phyloP scores from a whole-genome alignment of 2,797 vertebrate species.

The Gymnopithys bicolor region DNA sequence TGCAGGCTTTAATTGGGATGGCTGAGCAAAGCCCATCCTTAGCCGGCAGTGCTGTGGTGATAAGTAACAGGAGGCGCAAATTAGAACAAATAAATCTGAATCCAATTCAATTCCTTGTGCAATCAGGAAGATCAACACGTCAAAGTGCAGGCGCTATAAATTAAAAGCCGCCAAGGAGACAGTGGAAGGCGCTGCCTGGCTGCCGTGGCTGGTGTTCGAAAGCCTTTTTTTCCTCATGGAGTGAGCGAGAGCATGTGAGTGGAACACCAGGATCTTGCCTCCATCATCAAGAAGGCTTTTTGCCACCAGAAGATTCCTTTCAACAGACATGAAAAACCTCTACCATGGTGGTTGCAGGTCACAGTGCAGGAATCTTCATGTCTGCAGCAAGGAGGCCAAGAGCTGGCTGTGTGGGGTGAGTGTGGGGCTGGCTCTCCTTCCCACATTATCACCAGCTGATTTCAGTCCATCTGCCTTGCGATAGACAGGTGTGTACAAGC shows the following conservation, averaged over 20 bases:
- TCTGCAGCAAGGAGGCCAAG: not conserved
- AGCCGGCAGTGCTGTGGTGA: not conserved
- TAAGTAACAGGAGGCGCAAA: not conserved
- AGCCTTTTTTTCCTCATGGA: not conserved
- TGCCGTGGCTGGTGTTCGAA: not conserved
- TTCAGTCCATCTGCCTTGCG: not conserved
- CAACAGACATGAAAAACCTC: not conserved
- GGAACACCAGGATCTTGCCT: not conserved
- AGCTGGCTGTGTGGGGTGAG: not conserved
- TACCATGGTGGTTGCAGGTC: fast-evolving
- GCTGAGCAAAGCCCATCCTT: not conserved
- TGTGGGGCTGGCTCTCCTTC: not conserved
- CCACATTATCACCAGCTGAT: fast-evolving
- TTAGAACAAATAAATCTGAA: conserved; percentile 23
- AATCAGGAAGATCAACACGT: not conserved
- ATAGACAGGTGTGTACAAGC: not conserved
- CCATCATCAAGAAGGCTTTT: fast-evolving
- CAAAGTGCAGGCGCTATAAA: not conserved
- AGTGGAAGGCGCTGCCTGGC: not conserved
- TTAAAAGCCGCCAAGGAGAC: not conserved
- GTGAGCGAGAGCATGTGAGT: not conserved
- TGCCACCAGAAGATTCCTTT: not conserved
- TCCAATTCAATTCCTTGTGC: conserved; percentile 10
- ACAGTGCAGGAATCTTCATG: fast-evolving
- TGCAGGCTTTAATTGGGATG: not conserved